These are phyloP conservation scores for Anguilla anguilla DNA, from an alignment of 2,797 vertebrate species.

Conservation along the genomic window DNA sequence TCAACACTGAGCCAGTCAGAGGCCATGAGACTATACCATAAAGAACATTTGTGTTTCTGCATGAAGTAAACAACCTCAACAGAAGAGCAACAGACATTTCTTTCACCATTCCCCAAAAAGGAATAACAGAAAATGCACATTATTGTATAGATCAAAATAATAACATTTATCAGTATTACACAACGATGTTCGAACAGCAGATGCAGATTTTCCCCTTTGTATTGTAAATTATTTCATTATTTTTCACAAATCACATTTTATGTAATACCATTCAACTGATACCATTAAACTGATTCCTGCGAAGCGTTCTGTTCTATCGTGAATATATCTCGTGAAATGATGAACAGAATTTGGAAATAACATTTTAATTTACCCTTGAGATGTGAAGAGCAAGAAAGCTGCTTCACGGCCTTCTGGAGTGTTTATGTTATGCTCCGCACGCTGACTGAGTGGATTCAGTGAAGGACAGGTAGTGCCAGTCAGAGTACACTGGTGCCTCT, in stretches of 20 bases:
- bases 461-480: background rate
- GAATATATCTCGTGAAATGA: background rate
- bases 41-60: background rate
- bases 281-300: background rate
- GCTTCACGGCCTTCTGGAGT: background rate
- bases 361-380: background rate
- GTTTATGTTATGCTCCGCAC: background rate
- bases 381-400: background rate
- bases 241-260: background rate
- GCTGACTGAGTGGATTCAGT: background rate
- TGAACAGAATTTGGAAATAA: background rate
- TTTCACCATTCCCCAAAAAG: background rate
- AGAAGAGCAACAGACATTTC: background rate
- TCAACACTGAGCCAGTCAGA: background rate
- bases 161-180: background rate
- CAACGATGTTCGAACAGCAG: background rate
- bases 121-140: no score
- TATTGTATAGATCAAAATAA: background rate
- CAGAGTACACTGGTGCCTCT: background rate
- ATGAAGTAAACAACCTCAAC: background rate
- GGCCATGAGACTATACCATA: background rate
- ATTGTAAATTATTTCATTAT: background rate
- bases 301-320: background rate
- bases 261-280: background rate
- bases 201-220: no score